Conservation (phyloP, 2,888 invertebrate species). For the Azorinus chamasolen region DNA sequence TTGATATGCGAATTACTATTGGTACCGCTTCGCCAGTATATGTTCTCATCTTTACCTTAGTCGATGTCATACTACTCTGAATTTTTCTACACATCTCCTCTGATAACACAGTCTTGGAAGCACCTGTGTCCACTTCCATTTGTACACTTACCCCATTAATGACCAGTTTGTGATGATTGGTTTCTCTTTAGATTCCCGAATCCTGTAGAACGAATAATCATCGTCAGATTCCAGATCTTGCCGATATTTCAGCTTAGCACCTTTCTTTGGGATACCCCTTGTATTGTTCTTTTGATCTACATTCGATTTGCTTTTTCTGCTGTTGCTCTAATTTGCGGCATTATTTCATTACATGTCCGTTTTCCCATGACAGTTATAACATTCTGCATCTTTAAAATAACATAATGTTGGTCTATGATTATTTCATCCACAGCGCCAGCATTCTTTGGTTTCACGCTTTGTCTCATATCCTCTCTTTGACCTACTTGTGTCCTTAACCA, state of each 20-base stretch:
- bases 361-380: not conserved
- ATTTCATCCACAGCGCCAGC: too few species aligned
- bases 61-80: not conserved
- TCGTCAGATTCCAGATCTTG: not conserved
- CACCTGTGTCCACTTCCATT: slow-evolving; percentile 52
- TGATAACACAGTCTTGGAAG: slow-evolving; percentile 30
- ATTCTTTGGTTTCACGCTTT: too few species aligned
- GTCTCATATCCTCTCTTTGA: too few species aligned
- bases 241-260: slow-evolving; percentile 12
- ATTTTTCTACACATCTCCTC: not conserved
- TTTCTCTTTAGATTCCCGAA: slow-evolving; percentile 1
- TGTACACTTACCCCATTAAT: slow-evolving; percentile 4
- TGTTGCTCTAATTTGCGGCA: not conserved
- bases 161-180: not conserved
- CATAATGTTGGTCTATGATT: too few species aligned
- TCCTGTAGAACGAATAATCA: slow-evolving; percentile 10
- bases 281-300: too few species aligned
- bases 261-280: too few species aligned
- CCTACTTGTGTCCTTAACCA: not conserved
- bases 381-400: too few species aligned
- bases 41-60: slow-evolving; percentile 12
- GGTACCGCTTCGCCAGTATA: slow-evolving; percentile 15
- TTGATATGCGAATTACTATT: slow-evolving; percentile 2
- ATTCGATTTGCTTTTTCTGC: not conserved
- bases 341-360: not conserved